phyloP scores from a whole-genome alignment of 2,797 vertebrate genomes.

The Epinephelus awoara region DNA sequence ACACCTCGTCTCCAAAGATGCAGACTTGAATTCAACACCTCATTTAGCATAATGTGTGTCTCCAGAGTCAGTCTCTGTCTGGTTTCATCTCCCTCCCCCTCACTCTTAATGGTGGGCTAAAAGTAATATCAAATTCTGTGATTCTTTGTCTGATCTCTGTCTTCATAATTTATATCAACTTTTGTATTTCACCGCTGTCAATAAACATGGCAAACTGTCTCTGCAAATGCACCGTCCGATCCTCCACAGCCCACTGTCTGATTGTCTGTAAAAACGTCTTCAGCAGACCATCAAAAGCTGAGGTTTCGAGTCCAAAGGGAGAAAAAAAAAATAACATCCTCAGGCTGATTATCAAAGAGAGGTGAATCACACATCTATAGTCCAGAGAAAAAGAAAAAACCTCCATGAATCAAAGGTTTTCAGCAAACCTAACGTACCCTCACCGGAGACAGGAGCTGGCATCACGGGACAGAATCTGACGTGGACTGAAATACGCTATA shows the following conservation, averaged over 20 bases:
- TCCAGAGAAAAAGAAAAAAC: not conserved
- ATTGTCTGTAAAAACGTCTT: not conserved
- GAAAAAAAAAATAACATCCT: not conserved
- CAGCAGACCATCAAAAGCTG: slow-evolving; percentile 46
- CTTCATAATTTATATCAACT: slow-evolving; percentile 3
- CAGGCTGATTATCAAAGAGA: slow-evolving; percentile 9
- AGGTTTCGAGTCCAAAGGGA: slow-evolving; percentile 6
- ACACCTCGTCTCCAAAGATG: not conserved
- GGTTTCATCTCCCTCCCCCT: not conserved
- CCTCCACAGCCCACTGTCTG: not conserved
- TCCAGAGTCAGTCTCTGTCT: not conserved
- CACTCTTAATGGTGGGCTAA: not conserved
- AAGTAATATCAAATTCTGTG: not conserved
- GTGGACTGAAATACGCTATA: not conserved
- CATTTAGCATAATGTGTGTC: not conserved
- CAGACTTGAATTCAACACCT: not conserved
- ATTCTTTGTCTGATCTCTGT: not conserved
- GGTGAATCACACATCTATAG: slow-evolving; percentile 2
- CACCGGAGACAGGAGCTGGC: not conserved
- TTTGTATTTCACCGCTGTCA: not conserved
- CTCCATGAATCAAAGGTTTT: slow-evolving; percentile 6
- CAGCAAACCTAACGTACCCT: not conserved
- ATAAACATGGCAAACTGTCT: not conserved
- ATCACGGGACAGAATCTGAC: not conserved
- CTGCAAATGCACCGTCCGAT: not conserved